Evolutionary conservation across 2,113 vertebrate genomes (phyloP).

Genomic region (Python bivittatus): DNA sequence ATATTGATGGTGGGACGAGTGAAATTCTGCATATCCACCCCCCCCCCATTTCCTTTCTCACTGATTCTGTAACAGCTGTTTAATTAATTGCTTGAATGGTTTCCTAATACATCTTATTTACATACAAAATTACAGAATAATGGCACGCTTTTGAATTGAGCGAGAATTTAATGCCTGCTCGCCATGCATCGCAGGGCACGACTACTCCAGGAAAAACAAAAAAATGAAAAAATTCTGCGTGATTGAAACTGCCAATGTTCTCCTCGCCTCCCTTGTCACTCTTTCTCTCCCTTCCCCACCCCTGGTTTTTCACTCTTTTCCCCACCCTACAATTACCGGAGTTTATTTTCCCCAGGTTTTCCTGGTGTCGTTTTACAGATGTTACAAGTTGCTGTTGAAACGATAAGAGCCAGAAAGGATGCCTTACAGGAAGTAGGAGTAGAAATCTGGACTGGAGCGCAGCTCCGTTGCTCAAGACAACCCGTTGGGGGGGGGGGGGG

Average conservation of each 20-base stretch:
- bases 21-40: conserved; percentile 61
- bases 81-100: conserved; percentile 73
- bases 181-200: conserved; percentile 57
- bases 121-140: conserved; percentile 76
- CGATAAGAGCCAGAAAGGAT: conserved; percentile 19
- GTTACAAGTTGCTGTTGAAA: background rate
- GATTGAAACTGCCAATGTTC: conserved; percentile 16
- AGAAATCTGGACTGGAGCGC: too few relatives aligned
- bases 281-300: background rate
- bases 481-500: background rate
- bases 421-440: too few relatives aligned
- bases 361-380: conserved; percentile 24
- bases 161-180: conserved; percentile 66
- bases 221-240: conserved; percentile 44
- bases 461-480: too few relatives aligned
- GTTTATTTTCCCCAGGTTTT: conserved; percentile 8
- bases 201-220: conserved; percentile 62
- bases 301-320: background rate
- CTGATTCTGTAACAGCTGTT: conserved; percentile 76
- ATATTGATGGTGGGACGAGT: conserved; percentile 45
- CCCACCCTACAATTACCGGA: background rate
- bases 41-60: conserved; percentile 67
- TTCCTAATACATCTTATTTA: conserved; percentile 76
- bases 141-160: conserved; percentile 69
- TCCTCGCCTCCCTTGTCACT: background rate